Percentiles rank a stretch among this genome's conserved stretches.
These are phyloP conservation scores for Cepaea hortensis DNA, from an alignment of 2,888 invertebrate species.

Conservation along the genomic window DNA sequence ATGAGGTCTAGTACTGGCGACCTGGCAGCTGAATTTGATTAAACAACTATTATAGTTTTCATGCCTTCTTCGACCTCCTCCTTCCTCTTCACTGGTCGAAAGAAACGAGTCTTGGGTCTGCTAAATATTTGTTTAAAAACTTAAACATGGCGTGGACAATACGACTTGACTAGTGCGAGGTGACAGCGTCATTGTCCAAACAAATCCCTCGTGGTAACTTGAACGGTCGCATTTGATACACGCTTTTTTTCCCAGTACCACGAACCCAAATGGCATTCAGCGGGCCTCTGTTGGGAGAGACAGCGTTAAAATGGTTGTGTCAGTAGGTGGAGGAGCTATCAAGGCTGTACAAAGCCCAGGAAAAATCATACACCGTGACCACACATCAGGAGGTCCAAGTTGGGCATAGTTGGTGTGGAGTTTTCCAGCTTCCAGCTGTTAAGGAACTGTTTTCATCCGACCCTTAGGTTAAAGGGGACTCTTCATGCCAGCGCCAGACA, in stretches of 20 bases:
- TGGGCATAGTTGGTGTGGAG: background rate
- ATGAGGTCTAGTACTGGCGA: too few relatives aligned
- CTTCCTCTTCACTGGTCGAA: too few relatives aligned
- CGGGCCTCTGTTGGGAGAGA: too few relatives aligned
- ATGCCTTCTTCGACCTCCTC: too few relatives aligned
- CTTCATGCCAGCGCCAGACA: background rate
- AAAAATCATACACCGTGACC: background rate
- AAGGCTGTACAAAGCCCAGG: background rate
- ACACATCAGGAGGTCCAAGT: background rate
- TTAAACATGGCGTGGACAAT: background rate
- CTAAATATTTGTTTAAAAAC: too few relatives aligned
- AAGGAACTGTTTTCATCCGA: background rate
- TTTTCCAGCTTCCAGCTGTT: background rate
- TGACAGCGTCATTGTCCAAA: slow-evolving; percentile 2
- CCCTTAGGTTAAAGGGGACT: background rate
- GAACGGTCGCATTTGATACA: background rate
- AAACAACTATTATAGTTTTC: too few relatives aligned
- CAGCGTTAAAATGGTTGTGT: background rate
- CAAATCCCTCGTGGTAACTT: background rate
- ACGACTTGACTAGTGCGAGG: background rate
- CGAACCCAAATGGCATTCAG: background rate
- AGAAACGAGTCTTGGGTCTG: too few relatives aligned
- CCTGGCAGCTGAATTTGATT: too few relatives aligned
- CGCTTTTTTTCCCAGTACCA: background rate
- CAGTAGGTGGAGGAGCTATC: background rate